These are phyloP conservation scores for Diploptera punctata DNA, from an alignment of 2,888 invertebrate species.

Conservation along the genomic window DNA sequence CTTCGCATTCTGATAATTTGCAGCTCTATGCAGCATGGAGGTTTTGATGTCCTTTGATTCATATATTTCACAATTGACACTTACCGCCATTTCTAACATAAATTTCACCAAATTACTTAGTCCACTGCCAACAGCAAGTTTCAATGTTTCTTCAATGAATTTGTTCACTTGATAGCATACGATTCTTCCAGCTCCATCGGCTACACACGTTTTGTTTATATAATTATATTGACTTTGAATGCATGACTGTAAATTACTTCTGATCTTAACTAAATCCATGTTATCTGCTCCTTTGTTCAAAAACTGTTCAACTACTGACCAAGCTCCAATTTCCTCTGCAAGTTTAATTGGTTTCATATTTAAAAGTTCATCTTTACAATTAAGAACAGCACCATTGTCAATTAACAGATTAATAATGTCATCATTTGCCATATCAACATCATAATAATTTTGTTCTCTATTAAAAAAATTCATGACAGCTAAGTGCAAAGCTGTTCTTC, in stretches of 20 bases:
- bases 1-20: background rate
- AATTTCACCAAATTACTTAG: background rate
- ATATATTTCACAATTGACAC: background rate
- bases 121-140: background rate
- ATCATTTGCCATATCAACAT: background rate
- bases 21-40: background rate
- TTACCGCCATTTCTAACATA: background rate
- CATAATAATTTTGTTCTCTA: background rate
- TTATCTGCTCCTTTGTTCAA: background rate
- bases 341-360: background rate
- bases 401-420: background rate
- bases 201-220: no score
- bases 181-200: no score
- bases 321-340: background rate
- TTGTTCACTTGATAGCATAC: background rate
- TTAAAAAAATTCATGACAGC: slow-evolving; percentile 5
- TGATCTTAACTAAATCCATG: background rate
- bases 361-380: background rate
- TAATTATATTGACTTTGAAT: no score
- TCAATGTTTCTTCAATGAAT: background rate
- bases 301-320: background rate
- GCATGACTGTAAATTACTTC: no score
- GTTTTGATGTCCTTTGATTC: no score
- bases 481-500: slow-evolving; percentile 21
- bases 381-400: no score